Evolutionary conservation across 2,888 invertebrate genomes (phyloP).

Genomic region (Cetonia aurata): DNA sequence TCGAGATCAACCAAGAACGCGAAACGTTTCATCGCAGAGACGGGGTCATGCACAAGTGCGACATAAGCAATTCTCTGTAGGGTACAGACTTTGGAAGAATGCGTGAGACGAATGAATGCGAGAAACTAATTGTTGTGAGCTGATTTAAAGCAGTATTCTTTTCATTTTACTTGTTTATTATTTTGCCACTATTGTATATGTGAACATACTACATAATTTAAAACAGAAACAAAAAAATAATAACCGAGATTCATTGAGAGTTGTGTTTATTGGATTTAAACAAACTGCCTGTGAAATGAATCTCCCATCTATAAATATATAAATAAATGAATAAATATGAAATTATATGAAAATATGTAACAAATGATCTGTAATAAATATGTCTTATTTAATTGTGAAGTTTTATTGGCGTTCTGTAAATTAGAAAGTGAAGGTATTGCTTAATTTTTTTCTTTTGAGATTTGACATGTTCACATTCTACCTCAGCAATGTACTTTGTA

Average conservation of each 20-base stretch:
- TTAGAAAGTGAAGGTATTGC: too few species aligned
- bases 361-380: slow-evolving; percentile 65
- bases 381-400: slow-evolving; percentile 59
- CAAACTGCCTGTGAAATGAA: slow-evolving; percentile 63
- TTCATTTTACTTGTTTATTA: slow-evolving; percentile 56
- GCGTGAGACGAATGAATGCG: slow-evolving; percentile 55
- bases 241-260: slow-evolving; percentile 58
- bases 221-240: slow-evolving; percentile 37
- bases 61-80: slow-evolving; percentile 64
- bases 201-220: slow-evolving; percentile 54
- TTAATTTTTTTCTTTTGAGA: too few species aligned
- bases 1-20: slow-evolving; percentile 1
- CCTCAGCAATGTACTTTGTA: too few species aligned
- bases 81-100: slow-evolving; percentile 53
- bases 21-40: slow-evolving; percentile 22
- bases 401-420: too few species aligned
- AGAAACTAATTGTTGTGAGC: slow-evolving; percentile 62
- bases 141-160: slow-evolving; percentile 63
- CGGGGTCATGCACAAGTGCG: slow-evolving; percentile 59
- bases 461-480: too few species aligned
- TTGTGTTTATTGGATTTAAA: slow-evolving; percentile 51
- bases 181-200: slow-evolving; percentile 64
- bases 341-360: slow-evolving; percentile 65
- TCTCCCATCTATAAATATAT: slow-evolving; percentile 66
- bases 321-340: slow-evolving; percentile 64